phyloP scores from a whole-genome alignment of 1,140 invertebrate species.

The Popillia japonica region DNA sequence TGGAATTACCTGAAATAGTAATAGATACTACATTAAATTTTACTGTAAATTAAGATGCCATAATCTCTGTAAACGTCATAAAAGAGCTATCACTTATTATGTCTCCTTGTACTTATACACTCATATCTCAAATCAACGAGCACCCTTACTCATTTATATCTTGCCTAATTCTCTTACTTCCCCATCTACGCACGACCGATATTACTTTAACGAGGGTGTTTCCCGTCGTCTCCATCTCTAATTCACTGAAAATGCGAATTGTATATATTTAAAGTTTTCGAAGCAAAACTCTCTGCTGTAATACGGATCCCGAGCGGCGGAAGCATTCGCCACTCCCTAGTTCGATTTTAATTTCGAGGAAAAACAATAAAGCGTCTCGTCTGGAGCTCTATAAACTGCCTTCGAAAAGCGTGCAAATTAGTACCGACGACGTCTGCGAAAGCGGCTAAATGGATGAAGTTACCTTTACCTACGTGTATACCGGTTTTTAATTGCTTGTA shows the following conservation, averaged over 20 bases:
- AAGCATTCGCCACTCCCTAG: background rate
- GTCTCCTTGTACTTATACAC: no score
- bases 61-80: no score
- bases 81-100: no score
- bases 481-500: constrained; percentile 4
- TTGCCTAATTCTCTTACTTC: no score
- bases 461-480: constrained; percentile 6
- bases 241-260: background rate
- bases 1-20: no score
- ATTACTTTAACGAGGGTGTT: no score
- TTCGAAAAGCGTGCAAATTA: constrained; percentile 5
- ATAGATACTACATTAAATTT: no score
- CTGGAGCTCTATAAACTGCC: background rate
- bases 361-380: constrained; percentile 6
- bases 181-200: no score
- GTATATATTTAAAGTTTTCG: background rate
- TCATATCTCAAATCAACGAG: no score
- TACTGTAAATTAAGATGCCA: no score
- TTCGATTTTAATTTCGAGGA: constrained; percentile 11
- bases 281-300: background rate
- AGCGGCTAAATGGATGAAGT: constrained; percentile 1
- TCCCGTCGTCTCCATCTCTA: background rate
- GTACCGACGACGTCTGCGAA: background rate
- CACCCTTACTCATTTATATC: no score
- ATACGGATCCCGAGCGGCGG: background rate